A percentile compares a stretch with the other conserved stretches of the same genome.
Evolutionary conservation across 1,140 invertebrate genomes (phyloP).

Genomic region (Saccostrea cuccullata): DNA sequence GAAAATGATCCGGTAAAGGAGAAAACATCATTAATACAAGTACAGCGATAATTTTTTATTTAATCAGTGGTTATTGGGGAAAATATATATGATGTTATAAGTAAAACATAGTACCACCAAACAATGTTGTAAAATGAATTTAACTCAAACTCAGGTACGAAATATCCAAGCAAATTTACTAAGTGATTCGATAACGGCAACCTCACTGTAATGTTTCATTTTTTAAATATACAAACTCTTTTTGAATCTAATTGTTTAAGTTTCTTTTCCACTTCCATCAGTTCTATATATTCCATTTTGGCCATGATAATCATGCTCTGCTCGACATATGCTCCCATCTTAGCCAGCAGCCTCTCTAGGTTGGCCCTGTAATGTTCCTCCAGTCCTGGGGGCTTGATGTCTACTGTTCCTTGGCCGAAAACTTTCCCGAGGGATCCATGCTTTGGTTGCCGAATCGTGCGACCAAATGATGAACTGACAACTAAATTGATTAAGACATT

Average conservation of each 20-base stretch:
- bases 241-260: background rate
- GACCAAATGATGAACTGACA: background rate
- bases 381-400: background rate
- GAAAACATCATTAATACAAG: too few species aligned
- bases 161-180: too few species aligned
- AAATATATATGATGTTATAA: too few species aligned
- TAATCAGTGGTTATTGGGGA: too few species aligned
- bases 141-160: too few species aligned
- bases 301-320: conserved; percentile 18
- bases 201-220: too few species aligned
- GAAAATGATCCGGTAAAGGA: too few species aligned
- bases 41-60: too few species aligned
- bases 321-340: conserved; percentile 14
- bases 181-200: too few species aligned
- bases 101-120: too few species aligned
- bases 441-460: background rate
- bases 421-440: background rate
- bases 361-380: background rate
- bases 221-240: background rate
- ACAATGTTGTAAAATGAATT: too few species aligned
- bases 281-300: conserved; percentile 37
- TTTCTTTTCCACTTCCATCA: background rate
- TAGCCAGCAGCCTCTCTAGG: background rate
- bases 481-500: background rate
- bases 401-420: background rate